Evolutionary conservation across 1,140 invertebrate species (phyloP), one percentile per base, ranked within the genome.

Genomic region (Ylistrum balloti): DNA sequence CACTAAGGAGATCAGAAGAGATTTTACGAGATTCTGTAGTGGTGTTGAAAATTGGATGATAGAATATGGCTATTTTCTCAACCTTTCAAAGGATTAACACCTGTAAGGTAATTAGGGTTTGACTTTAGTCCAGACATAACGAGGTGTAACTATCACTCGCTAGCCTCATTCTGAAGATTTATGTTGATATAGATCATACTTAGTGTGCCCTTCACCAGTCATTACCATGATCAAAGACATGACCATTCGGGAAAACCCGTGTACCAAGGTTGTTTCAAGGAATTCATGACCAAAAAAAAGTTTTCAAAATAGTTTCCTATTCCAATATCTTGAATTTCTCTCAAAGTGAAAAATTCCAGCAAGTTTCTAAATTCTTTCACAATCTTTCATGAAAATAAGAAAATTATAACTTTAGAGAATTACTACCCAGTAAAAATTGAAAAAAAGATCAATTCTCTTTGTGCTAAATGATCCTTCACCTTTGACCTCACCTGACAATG

Each of bases 401-500:
- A 38, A 38, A 7, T 13, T 38, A 38, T 38, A 13, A 38, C 13
- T 38, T 38, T 38, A 13, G 35, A 7, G 13, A 38, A 38, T 38
- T 38, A 13, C 13, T 38, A n/a, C n/a, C n/a, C n/a, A n/a, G n/a
- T n/a, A n/a, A n/a, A n/a, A n/a, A n/a, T n/a, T n/a, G n/a, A n/a
- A n/a, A n/a, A n/a, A n/a, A n/a, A n/a, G n/a, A n/a, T n/a, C n/a
- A n/a, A n/a, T n/a, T n/a, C n/a, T n/a, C n/a, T n/a, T n/a, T n/a
- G n/a, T n/a, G n/a, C n/a, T n/a, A n/a, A n/a, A n/a, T n/a, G 35
- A 38, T 17, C 13, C 22, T 48, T n/a, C 1, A 74, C 9, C 56
- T 74, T 74, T 74, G 56, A 74, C 56, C 56, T 28, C 22, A 74
- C 5, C 56, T 74, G n/a, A 74, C 56, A n/a, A 74, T 74, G 56